Evolutionary conservation across 2,797 vertebrate genomes (phyloP).

Genomic region (Chelidonichthys spinosus): DNA sequence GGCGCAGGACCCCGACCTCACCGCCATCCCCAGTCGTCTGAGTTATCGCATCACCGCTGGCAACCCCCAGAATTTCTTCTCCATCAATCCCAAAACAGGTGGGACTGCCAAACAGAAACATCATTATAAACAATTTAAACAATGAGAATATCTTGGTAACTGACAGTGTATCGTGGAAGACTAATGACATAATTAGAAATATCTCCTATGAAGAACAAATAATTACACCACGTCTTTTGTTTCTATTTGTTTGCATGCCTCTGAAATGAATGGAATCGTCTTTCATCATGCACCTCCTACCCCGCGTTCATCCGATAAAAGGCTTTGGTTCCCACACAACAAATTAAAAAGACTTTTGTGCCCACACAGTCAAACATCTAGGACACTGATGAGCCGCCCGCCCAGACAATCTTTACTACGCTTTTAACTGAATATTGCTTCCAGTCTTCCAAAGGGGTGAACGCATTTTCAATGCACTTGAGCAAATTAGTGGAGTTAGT

Average conservation of each 20-base stretch:
- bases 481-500: constrained; percentile 33
- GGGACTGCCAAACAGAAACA: constrained; percentile 47
- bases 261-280: constrained; percentile 15
- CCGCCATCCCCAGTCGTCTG: constrained; percentile 85
- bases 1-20: constrained; percentile 94
- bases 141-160: not conserved
- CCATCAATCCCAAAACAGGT: constrained; percentile 96
- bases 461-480: constrained; percentile 33
- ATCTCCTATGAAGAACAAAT: not conserved
- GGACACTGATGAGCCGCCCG: constrained; percentile 27
- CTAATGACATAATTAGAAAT: not conserved
- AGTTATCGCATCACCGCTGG: constrained; percentile 95
- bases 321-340: constrained; percentile 38
- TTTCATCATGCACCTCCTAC: constrained; percentile 39
- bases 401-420: constrained; percentile 16
- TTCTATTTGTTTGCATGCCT: constrained; percentile 6
- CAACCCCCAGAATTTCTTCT: constrained; percentile 98
- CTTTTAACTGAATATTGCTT: constrained; percentile 32
- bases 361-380: constrained; percentile 52
- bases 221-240: not conserved
- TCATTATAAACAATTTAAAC: not conserved
- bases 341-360: constrained; percentile 45
- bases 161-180: not conserved
- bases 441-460: constrained; percentile 18
- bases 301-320: constrained; percentile 28